phyloP scores from a whole-genome alignment of 2,888 invertebrate genomes.

The Euproctis similis region DNA sequence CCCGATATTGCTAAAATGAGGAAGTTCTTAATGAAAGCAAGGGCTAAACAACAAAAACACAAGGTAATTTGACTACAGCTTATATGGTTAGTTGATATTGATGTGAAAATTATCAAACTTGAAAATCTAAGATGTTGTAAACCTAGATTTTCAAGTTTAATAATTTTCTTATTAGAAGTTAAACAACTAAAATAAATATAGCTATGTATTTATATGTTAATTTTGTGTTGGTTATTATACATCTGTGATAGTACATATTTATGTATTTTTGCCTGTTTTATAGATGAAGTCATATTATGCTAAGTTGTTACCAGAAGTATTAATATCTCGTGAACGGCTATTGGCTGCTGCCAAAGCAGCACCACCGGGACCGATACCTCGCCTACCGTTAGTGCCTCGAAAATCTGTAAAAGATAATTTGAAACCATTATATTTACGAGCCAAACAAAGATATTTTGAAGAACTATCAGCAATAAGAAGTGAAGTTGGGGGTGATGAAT shows the following conservation, averaged over 20 bases:
- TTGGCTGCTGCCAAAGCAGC: conserved; percentile 79
- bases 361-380: conserved; percentile 76
- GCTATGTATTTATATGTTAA: too few relatives aligned
- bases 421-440: conserved; percentile 71
- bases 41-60: conserved; percentile 81
- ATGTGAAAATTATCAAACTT: too few relatives aligned
- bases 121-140: too few relatives aligned
- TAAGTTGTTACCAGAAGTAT: conserved; percentile 81
- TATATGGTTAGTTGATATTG: too few relatives aligned
- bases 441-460: conserved; percentile 77
- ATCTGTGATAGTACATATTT: neutral
- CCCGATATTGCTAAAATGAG: conserved; percentile 91
- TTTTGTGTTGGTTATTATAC: neutral
- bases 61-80: conserved; percentile 55
- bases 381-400: conserved; percentile 56
- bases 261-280: conserved; percentile 10
- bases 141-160: too few relatives aligned
- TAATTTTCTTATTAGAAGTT: too few relatives aligned
- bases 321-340: conserved; percentile 83
- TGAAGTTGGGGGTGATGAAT: conserved; percentile 82
- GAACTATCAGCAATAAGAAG: conserved; percentile 80
- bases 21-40: conserved; percentile 83
- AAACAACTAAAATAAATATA: too few relatives aligned
- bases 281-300: conserved; percentile 68
- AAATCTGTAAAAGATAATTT: conserved; percentile 54